A percentile compares a stretch with the other conserved stretches of the same genome.
phyloP scores from a whole-genome alignment of 2,888 invertebrate species.

The Acholoe squamosa region DNA sequence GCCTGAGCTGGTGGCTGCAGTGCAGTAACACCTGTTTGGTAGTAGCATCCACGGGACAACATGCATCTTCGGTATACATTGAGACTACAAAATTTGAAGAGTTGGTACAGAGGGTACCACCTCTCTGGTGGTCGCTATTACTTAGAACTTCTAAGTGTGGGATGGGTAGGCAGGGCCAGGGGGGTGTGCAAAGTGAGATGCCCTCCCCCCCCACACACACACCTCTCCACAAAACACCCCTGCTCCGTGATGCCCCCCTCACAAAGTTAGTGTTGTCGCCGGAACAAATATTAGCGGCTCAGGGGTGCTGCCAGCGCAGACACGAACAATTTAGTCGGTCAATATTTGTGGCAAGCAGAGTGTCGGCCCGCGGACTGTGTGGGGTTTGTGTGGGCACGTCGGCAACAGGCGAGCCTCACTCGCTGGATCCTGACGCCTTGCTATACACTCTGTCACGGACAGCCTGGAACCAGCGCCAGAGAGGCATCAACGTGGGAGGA shows the following conservation, averaged over 20 bases:
- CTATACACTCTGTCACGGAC: constrained; percentile 20
- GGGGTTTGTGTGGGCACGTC: constrained; percentile 23
- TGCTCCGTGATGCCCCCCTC: constrained; percentile 4
- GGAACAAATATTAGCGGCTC: constrained; percentile 37
- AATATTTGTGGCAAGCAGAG: constrained; percentile 16
- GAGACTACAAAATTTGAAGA: no score
- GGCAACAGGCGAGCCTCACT: not conserved
- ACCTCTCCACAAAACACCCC: not conserved
- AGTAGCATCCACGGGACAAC: no score
- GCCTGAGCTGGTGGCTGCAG: no score
- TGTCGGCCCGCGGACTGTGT: not conserved
- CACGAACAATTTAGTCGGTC: constrained; percentile 41
- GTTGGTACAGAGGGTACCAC: no score
- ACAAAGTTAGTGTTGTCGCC: constrained; percentile 41
- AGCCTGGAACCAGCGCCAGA: not conserved
- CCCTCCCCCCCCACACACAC: not conserved
- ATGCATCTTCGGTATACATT: no score
- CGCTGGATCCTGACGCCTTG: not conserved
- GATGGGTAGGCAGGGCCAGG: not conserved
- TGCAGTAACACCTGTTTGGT: no score
- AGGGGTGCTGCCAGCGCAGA: not conserved
- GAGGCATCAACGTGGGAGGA: not conserved
- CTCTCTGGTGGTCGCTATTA: no score
- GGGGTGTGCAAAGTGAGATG: not conserved
- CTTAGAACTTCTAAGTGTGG: not conserved